Percentiles rank a stretch among this genome's conserved stretches.
Evolutionary conservation across 2,113 vertebrate genomes (phyloP).

Genomic region (Erythrolamprus reginae): DNA sequence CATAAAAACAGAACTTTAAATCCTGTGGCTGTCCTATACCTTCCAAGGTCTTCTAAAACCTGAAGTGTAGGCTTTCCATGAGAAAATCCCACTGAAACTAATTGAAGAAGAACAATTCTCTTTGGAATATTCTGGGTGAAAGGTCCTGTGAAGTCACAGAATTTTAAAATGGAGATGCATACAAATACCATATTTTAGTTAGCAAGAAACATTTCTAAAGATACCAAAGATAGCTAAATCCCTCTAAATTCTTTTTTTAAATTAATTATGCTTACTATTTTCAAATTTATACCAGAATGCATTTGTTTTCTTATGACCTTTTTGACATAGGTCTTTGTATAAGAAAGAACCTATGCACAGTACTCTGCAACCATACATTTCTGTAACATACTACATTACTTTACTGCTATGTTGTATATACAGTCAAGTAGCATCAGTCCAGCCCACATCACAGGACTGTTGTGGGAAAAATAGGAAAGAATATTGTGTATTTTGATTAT

Average conservation of each 20-base stretch:
- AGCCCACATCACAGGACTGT: too few relatives aligned
- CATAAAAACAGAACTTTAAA: not conserved
- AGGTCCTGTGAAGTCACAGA: not conserved
- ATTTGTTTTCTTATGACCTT: not conserved
- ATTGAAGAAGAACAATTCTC: not conserved
- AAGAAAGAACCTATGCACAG: not conserved
- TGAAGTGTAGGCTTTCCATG: not conserved
- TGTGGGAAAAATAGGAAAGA: not conserved
- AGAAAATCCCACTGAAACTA: not conserved
- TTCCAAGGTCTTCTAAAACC: not conserved
- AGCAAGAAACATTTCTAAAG: not conserved
- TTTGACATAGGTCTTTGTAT: not conserved
- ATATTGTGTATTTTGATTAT: not conserved
- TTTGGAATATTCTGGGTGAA: not conserved
- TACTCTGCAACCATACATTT: not conserved
- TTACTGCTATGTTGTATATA: not conserved
- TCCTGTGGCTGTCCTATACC: not conserved
- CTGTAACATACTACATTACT: not conserved
- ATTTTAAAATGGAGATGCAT: not conserved
- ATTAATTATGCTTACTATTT: not conserved
- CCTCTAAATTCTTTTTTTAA: not conserved
- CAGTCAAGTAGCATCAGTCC: too few relatives aligned
- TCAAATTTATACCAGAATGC: not conserved
- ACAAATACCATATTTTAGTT: not conserved
- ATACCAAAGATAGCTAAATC: not conserved